Evolutionary conservation across 2,888 invertebrate genomes (phyloP).

Genomic region (Epinotia nisella): DNA sequence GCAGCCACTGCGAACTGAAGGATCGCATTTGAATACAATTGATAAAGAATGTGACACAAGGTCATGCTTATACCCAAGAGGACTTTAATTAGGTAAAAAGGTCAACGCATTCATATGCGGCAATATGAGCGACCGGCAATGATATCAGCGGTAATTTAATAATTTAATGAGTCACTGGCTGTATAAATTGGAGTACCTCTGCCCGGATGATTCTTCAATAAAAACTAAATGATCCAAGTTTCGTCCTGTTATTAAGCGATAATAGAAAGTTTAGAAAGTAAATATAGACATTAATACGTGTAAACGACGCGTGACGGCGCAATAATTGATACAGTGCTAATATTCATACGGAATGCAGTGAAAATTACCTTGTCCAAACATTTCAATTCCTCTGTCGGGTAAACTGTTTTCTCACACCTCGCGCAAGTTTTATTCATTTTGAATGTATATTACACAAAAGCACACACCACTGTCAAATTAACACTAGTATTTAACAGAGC

Average conservation of each 20-base stretch:
- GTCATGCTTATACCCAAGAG: slow-evolving; percentile 62
- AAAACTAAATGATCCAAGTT: slow-evolving; percentile 54
- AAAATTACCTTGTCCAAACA: slow-evolving; percentile 96
- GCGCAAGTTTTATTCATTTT: slow-evolving; percentile 98
- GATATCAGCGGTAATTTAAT: slow-evolving; percentile 78
- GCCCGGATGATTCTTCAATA: slow-evolving; percentile 50
- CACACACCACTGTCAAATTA: slow-evolving; percentile 60
- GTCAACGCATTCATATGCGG: slow-evolving; percentile 61
- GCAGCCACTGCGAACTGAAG: slow-evolving; percentile 43
- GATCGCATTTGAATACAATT: slow-evolving; percentile 56
- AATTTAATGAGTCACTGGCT: slow-evolving; percentile 77
- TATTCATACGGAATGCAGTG: slow-evolving; percentile 60
- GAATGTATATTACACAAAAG: slow-evolving; percentile 66
- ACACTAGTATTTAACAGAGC: slow-evolving; percentile 68
- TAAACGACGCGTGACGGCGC: slow-evolving; percentile 39
- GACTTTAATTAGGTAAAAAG: slow-evolving; percentile 69
- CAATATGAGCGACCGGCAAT: slow-evolving; percentile 62
- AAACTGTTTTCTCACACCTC: slow-evolving; percentile 99
- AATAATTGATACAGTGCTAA: slow-evolving; percentile 47
- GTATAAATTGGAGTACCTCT: slow-evolving; percentile 62
- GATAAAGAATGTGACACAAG: slow-evolving; percentile 66
- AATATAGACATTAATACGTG: slow-evolving; percentile 31
- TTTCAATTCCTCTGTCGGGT: slow-evolving; percentile 99
- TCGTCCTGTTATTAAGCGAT: slow-evolving; percentile 34
- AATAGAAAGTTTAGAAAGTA: slow-evolving; percentile 44